phyloP scores from a whole-genome alignment of 2,113 vertebrate genomes.

The Clarias batrachus region DNA sequence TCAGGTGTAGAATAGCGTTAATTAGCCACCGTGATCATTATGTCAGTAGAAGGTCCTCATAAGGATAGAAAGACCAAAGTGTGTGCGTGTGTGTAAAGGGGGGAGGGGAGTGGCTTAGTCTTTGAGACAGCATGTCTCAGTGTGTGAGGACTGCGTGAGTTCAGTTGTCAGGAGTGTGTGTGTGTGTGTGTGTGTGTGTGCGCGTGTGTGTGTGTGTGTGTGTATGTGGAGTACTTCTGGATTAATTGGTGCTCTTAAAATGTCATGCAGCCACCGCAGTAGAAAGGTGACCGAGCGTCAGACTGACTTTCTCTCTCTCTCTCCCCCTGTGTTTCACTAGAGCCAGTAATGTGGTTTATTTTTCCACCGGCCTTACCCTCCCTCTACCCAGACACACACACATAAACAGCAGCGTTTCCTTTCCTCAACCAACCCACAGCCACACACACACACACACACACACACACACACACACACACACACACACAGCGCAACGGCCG shows the following conservation, averaged over 20 bases:
- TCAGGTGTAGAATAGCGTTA: neutral
- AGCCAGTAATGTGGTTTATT: constrained; percentile 7
- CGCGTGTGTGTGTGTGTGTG: neutral
- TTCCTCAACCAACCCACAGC: neutral
- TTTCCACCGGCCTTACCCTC: neutral
- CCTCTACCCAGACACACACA: neutral
- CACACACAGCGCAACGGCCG: constrained; percentile 28
- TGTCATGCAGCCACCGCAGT: constrained; percentile 37
- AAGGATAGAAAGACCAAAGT: constrained; percentile 1
- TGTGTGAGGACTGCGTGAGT: too few relatives aligned
- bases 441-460: constrained; percentile 36
- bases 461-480: constrained; percentile 45
- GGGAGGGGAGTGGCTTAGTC: too few relatives aligned
- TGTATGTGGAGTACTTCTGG: constrained; percentile 10
- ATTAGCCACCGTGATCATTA: neutral
- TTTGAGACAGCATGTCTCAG: too few relatives aligned
- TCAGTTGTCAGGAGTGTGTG: neutral
- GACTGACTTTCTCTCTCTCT: constrained; percentile 4
- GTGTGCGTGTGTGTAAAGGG: neutral
- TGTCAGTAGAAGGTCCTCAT: neutral
- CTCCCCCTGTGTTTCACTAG: neutral
- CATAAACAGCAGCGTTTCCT: constrained; percentile 4
- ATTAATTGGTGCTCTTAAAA: constrained; percentile 55
- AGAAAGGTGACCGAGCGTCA: constrained; percentile 50
- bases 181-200: constrained; percentile 7